Conservation (phyloP, 2,797 vertebrate species). For the Threskiornis aethiopicus region DNA sequence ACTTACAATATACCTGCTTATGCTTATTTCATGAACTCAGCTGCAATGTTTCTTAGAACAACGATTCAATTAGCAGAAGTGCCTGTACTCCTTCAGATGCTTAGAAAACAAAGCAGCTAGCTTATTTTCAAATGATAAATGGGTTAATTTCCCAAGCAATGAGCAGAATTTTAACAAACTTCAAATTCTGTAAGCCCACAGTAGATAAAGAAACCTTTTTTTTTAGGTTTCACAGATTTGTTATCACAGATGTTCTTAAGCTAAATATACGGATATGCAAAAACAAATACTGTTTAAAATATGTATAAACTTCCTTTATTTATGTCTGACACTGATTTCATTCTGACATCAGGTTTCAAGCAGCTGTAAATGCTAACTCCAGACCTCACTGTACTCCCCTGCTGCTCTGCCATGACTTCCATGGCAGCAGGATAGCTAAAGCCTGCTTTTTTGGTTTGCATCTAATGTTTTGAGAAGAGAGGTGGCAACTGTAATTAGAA, state of each 20-base stretch:
- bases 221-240: not conserved
- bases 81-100: conserved; percentile 2
- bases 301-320: conserved; percentile 66
- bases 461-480: not conserved
- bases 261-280: conserved; percentile 50
- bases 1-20: not conserved
- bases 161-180: not conserved
- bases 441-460: not conserved
- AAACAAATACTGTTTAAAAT: conserved; percentile 49
- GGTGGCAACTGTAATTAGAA: not conserved
- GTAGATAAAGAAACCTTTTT: not conserved
- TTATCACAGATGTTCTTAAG: conserved; percentile 64
- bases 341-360: conserved; percentile 3
- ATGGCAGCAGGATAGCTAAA: not conserved
- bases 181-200: not conserved
- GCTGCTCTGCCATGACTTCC: not conserved
- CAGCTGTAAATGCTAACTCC: conserved; percentile 18
- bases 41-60: conserved; percentile 32
- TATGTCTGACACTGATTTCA: conserved; percentile 41
- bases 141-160: not conserved
- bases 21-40: conserved; percentile 32
- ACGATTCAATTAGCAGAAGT: conserved; percentile 56
- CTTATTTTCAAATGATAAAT: conserved; percentile 2
- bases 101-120: not conserved
- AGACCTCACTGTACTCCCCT: not conserved